Evolutionary conservation across 2,113 vertebrate species (phyloP), one percentile per base, ranked within the genome.

Genomic region (Seriola aureovittata): DNA sequence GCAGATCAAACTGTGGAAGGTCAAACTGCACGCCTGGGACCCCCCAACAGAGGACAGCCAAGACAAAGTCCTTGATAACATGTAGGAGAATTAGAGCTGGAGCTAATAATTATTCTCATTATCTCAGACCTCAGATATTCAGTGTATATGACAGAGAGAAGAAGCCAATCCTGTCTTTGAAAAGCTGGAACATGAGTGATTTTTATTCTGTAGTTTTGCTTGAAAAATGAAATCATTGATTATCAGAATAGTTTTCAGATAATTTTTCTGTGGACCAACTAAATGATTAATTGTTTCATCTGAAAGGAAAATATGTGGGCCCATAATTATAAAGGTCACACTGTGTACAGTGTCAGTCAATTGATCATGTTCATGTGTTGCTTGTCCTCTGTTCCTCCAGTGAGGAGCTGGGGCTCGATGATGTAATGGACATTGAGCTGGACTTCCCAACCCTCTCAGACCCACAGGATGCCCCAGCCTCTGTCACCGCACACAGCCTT

Each of bases 1-100:
- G 87, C 98, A 99, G 72, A 98, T 99, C 77, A 98, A 96, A 59
- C 94, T 99, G 16, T 99, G 98, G 98, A 97, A 96, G 81, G 97
- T 99, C 77, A 97, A 97, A 0, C 81, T 99, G 67, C 98, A 99
- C 32, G 96, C 96, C 0, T 99, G 98, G 98, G 98, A 99, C 78
- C 98, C 98, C 32, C 97, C 95, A 8, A 66, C 95, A 0, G 73
- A 95, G 57, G 95, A 93, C 58, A 93, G 93, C 60, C 93, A 93
- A 55, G 96, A 97, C 32, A 92, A 93, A 77, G 94, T 96, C 44
- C 88, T 96, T 4, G 93, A 97, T 70, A 93, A 96, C 70, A 93
- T 97, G 98, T 99, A 95, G 66, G 90, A 38, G 44, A 40, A 52
- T 1, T 50, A 38, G 38, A 38, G 38, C 5, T 38, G 29, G 2